phyloP scores from a whole-genome alignment of 2,888 invertebrate genomes.

The Agrochola litura region DNA sequence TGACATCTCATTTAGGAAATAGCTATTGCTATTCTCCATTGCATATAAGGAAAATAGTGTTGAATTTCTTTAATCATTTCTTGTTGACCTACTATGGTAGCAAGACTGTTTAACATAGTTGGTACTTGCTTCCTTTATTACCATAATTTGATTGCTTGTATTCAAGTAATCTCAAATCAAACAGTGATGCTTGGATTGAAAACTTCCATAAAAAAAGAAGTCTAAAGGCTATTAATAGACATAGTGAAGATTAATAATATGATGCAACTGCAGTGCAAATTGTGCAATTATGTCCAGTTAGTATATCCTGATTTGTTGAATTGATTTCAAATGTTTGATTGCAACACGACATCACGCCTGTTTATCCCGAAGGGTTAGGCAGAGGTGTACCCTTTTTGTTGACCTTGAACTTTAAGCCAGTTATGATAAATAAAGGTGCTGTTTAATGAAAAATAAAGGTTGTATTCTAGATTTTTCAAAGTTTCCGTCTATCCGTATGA shows the following conservation, averaged over 20 bases:
- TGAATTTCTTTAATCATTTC: neutral
- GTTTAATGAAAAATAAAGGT: neutral
- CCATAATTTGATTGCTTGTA: slow-evolving; percentile 10
- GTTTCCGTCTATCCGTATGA: neutral
- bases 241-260: neutral
- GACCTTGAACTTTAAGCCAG: no score
- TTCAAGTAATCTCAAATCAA: neutral
- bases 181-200: slow-evolving; percentile 1
- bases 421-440: neutral
- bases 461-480: neutral
- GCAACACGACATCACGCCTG: no score
- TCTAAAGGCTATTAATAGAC: no score
- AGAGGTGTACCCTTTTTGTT: neutral
- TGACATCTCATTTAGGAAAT: neutral
- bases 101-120: no score
- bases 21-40: neutral
- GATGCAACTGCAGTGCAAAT: slow-evolving; percentile 23
- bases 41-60: neutral
- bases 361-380: neutral
- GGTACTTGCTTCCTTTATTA: neutral
- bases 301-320: neutral
- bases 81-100: neutral
- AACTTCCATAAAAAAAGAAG: neutral
- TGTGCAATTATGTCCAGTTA: neutral
- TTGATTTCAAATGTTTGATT: neutral